Percentiles rank a stretch among this genome's conserved stretches.
These are phyloP conservation scores for Cynopterus brachyotis DNA, from an alignment of 2,113 vertebrate genomes.

Conservation along the genomic window DNA sequence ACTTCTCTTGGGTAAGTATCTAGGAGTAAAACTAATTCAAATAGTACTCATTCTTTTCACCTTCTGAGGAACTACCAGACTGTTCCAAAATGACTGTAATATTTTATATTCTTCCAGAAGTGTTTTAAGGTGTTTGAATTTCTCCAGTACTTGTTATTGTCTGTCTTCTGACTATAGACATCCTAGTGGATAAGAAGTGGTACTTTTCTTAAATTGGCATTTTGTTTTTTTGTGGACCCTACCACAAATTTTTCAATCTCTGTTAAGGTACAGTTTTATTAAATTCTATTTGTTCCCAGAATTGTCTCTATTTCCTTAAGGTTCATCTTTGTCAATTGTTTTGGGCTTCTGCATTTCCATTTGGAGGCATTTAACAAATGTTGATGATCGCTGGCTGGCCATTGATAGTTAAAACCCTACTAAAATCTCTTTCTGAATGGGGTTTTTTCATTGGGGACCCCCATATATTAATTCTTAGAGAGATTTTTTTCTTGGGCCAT, in stretches of 20 bases:
- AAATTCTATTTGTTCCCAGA: neutral
- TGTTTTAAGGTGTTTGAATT: neutral
- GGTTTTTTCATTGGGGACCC: neutral
- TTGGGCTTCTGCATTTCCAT: neutral
- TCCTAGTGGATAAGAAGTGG: neutral
- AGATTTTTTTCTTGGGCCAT: neutral
- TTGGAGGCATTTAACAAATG: neutral
- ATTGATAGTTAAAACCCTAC: neutral
- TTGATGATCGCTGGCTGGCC: neutral
- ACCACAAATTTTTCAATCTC: neutral
- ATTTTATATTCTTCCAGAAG: neutral
- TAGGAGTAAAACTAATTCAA: neutral
- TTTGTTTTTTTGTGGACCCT: neutral
- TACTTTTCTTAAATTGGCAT: neutral
- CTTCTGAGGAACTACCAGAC: neutral
- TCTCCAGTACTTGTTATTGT: neutral
- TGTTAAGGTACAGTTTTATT: neutral
- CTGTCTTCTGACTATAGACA: neutral
- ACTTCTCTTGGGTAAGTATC: neutral
- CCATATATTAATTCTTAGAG: neutral
- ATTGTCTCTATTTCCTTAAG: neutral
- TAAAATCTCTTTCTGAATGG: neutral
- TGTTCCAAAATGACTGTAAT: neutral
- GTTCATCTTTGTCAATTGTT: neutral
- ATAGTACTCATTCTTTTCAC: neutral